phyloP scores from a whole-genome alignment of 1,140 invertebrate species.

The Drosophila setifemur region DNA sequence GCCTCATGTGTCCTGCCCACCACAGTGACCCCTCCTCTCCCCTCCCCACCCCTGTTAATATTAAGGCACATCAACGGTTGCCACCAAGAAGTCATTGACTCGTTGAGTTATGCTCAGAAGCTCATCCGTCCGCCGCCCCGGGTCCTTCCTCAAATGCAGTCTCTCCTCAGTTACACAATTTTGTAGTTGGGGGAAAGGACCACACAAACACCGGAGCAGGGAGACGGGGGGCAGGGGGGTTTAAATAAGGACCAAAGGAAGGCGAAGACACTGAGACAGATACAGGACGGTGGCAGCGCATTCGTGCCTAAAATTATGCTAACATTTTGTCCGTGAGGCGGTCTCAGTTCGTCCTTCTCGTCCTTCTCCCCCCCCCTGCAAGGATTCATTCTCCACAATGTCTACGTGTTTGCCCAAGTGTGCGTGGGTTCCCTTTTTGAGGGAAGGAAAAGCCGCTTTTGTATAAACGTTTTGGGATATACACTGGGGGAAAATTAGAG shows the following conservation, averaged over 20 bases:
- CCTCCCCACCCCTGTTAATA: conserved; percentile 70
- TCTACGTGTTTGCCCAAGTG: conserved; percentile 25
- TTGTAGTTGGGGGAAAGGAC: conserved; percentile 18
- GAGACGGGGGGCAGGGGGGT: neutral
- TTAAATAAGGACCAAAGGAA: neutral
- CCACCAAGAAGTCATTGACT: conserved; percentile 82
- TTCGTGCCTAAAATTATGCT: conserved; percentile 80
- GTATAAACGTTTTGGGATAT: conserved; percentile 39
- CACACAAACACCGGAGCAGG: conserved; percentile 8
- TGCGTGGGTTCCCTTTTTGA: conserved; percentile 19
- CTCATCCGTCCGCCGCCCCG: neutral
- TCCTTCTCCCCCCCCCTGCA: no score
- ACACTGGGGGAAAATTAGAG: conserved; percentile 1
- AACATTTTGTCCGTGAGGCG: conserved; percentile 71
- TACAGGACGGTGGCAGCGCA: conserved; percentile 52
- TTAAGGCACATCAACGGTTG: conserved; percentile 82
- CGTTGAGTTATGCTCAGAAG: conserved; percentile 80
- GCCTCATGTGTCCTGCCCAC: conserved; percentile 39
- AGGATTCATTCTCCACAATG: neutral
- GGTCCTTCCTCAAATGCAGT: conserved; percentile 17
- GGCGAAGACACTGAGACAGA: conserved; percentile 19
- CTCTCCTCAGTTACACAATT: conserved; percentile 34
- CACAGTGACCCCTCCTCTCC: neutral
- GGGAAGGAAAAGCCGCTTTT: conserved; percentile 39
- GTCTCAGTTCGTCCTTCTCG: conserved; percentile 31